A percentile compares a stretch with the other conserved stretches of the same genome.
phyloP scores from a whole-genome alignment of 2,113 vertebrate genomes.

The Otis tarda region DNA sequence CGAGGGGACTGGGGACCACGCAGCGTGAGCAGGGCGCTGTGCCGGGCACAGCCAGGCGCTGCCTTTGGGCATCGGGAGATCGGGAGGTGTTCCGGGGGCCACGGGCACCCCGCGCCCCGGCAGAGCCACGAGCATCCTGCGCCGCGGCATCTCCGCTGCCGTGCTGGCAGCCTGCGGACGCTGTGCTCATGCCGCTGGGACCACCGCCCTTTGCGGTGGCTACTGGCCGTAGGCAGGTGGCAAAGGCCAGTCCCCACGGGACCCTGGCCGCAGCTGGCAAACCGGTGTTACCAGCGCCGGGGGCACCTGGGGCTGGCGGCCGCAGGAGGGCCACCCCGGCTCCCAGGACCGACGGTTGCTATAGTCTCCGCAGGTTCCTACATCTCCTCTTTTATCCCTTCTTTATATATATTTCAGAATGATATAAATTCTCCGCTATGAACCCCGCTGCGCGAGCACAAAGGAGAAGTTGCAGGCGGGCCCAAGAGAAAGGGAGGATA shows the following conservation, averaged over 20 bases:
- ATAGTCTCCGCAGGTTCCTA: conserved; percentile 38
- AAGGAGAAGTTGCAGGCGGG: conserved; percentile 53
- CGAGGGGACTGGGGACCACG: fast-evolving
- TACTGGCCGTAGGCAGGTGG: fast-evolving
- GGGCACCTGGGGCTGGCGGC: neutral
- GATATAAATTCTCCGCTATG: conserved; percentile 49
- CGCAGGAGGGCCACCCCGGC: neutral
- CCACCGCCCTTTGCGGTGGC: fast-evolving
- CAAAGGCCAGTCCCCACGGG: neutral
- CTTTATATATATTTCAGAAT: conserved; percentile 56
- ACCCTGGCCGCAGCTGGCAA: neutral
- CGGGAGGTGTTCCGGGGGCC: fast-evolving
- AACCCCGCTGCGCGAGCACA: conserved; percentile 36
- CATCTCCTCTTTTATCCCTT: conserved; percentile 52
- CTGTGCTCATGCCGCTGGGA: fast-evolving
- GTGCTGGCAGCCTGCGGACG: fast-evolving
- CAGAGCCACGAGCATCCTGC: neutral
- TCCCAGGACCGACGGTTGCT: neutral
- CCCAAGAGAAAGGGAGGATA: conserved; percentile 65
- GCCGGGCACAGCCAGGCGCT: fast-evolving
- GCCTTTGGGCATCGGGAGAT: fast-evolving
- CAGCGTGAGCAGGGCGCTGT: neutral
- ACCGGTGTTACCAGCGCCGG: fast-evolving
- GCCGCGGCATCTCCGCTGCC: neutral
- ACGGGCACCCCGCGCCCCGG: fast-evolving